Evolutionary conservation across 2,113 vertebrate species (phyloP).

Genomic region (Pygathrix nemaeus): DNA sequence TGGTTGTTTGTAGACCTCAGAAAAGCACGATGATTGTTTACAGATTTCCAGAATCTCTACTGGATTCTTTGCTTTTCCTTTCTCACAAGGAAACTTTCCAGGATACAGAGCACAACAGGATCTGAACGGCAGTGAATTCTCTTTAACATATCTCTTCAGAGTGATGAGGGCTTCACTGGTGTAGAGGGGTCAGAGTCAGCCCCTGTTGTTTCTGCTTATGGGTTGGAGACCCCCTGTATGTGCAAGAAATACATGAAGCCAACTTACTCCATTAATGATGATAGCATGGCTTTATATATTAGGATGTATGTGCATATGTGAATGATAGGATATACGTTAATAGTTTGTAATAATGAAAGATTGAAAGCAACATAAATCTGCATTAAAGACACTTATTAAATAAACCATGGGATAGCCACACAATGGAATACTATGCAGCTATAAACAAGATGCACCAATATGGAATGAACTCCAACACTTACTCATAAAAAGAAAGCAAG

Average conservation of each 20-base stretch:
- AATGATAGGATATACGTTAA: neutral
- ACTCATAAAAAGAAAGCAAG: neutral
- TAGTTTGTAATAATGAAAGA: neutral
- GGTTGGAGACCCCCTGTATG: too few relatives aligned
- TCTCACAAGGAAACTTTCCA: neutral
- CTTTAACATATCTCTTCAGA: neutral
- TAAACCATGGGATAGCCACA: neutral
- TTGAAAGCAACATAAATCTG: neutral
- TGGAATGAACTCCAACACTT: neutral
- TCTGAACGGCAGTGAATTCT: neutral
- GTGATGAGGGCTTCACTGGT: rapidly evolving
- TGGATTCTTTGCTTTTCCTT: conserved; percentile 14
- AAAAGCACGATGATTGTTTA: conserved; percentile 11
- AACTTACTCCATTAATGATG: neutral
- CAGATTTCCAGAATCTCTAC: conserved; percentile 41
- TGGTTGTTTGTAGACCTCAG: conserved; percentile 1
- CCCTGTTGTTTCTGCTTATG: neutral
- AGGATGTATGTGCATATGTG: neutral
- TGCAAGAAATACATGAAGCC: neutral
- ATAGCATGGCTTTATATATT: neutral
- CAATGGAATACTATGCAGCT: neutral
- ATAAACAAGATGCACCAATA: neutral
- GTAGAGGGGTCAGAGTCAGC: neutral
- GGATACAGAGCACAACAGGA: neutral
- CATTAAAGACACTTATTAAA: neutral